Conservation (phyloP, 2,113 vertebrate species). For the Phylloscopus trochilus region DNA sequence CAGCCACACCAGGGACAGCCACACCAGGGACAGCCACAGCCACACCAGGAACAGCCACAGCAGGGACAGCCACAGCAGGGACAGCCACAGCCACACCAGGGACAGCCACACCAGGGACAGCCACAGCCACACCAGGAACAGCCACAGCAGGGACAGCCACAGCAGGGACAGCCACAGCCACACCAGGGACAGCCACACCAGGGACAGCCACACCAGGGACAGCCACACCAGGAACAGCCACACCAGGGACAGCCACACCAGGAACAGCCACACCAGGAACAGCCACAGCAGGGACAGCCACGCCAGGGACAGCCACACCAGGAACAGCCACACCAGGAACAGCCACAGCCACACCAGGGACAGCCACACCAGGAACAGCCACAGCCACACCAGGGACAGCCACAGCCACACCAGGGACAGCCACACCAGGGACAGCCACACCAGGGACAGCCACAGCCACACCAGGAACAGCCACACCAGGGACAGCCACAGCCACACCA, state of each 20-base stretch:
- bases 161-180: too few species aligned
- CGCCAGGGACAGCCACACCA: neutral
- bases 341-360: neutral
- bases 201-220: neutral
- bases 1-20: neutral
- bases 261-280: neutral
- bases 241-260: too few species aligned
- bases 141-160: neutral
- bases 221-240: neutral
- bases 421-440: neutral
- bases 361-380: neutral
- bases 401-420: too few species aligned
- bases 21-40: too few species aligned
- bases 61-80: neutral
- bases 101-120: too few species aligned
- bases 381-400: too few species aligned
- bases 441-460: neutral
- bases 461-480: neutral
- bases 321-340: too few species aligned
- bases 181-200: accelerated
- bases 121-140: neutral
- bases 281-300: neutral
- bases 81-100: neutral
- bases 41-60: neutral
- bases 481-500: too few species aligned